These are phyloP conservation scores for Ceratoteleas bidentatus DNA, from an alignment of 1,140 invertebrate species.

Conservation along the genomic window DNA sequence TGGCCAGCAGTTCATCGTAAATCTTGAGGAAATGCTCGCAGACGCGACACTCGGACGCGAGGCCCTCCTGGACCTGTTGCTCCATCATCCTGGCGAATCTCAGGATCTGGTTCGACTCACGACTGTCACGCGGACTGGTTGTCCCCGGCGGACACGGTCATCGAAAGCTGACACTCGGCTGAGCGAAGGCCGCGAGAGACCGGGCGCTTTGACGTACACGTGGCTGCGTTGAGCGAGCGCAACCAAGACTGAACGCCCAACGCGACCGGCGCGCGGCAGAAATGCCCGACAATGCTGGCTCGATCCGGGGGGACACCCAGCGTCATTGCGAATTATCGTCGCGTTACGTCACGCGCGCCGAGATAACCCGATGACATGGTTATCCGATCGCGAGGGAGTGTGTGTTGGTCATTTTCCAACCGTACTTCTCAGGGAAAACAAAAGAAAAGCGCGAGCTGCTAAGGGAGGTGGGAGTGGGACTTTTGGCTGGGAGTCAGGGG, in stretches of 20 bases:
- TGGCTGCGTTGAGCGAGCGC: slow-evolving; percentile 16
- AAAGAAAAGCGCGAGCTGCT: too few species aligned
- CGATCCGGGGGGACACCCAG: slow-evolving; percentile 37
- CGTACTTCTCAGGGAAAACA: too few species aligned
- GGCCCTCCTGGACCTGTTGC: slow-evolving; percentile 35
- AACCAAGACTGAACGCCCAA: slow-evolving; percentile 44
- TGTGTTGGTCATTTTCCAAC: too few species aligned
- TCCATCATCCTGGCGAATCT: slow-evolving; percentile 39
- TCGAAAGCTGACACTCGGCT: slow-evolving; percentile 5
- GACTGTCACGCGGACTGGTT: slow-evolving; percentile 20
- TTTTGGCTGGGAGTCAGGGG: too few species aligned
- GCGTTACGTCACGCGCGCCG: slow-evolving; percentile 27
- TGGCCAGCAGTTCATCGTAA: too few species aligned
- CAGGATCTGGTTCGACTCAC: neutral
- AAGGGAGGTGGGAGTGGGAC: too few species aligned
- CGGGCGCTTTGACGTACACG: too few species aligned
- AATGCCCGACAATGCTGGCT: slow-evolving; percentile 3
- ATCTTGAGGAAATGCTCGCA: slow-evolving; percentile 28
- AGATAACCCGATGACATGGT: slow-evolving; percentile 11
- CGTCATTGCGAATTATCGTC: slow-evolving; percentile 34
- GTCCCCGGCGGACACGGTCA: slow-evolving; percentile 25
- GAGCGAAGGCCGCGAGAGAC: too few species aligned
- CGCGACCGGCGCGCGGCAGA: slow-evolving; percentile 13
- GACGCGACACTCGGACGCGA: slow-evolving; percentile 37
- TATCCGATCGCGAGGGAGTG: too few species aligned